These are phyloP conservation scores for Druceiella hillmani DNA, from an alignment of 2,888 invertebrate species.

Conservation along the genomic window DNA sequence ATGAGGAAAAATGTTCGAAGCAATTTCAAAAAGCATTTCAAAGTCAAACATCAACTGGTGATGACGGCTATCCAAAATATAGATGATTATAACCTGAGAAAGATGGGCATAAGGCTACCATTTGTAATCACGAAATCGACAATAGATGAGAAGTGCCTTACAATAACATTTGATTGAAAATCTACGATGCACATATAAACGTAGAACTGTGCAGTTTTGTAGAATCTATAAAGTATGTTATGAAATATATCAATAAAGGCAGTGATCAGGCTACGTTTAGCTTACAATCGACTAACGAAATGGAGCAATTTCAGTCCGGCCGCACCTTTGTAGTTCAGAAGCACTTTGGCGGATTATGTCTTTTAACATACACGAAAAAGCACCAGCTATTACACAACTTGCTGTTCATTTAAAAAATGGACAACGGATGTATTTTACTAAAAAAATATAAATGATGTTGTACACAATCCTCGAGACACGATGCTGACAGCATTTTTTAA, in stretches of 20 bases:
- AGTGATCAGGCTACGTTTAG: conserved; percentile 11
- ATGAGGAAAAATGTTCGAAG: no score
- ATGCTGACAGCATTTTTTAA: conserved; percentile 23
- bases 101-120: conserved; percentile 8
- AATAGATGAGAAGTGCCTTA: conserved; percentile 11
- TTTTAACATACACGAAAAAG: conserved; percentile 26
- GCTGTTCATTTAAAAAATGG: conserved; percentile 23
- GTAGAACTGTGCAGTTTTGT: conserved; percentile 21
- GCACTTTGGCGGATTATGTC: conserved; percentile 23
- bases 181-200: conserved; percentile 22
- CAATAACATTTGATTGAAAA: conserved; percentile 3
- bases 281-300: conserved; percentile 16
- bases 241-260: conserved; percentile 23
- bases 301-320: conserved; percentile 20
- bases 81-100: conserved; percentile 2
- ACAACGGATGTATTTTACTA: conserved; percentile 16
- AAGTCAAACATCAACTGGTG: no score
- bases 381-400: conserved; percentile 22
- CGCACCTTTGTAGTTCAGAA: conserved; percentile 19
- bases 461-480: conserved; percentile 10
- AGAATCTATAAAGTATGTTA: conserved; percentile 9
- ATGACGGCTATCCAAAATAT: conserved; percentile 3
- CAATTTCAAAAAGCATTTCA: no score
- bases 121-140: conserved; percentile 10
- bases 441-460: conserved; percentile 12